A percentile compares a stretch with the other conserved stretches of the same genome.
These are phyloP conservation scores for Ormyrus rosae DNA, from an alignment of 2,888 invertebrate genomes.

Conservation along the genomic window DNA sequence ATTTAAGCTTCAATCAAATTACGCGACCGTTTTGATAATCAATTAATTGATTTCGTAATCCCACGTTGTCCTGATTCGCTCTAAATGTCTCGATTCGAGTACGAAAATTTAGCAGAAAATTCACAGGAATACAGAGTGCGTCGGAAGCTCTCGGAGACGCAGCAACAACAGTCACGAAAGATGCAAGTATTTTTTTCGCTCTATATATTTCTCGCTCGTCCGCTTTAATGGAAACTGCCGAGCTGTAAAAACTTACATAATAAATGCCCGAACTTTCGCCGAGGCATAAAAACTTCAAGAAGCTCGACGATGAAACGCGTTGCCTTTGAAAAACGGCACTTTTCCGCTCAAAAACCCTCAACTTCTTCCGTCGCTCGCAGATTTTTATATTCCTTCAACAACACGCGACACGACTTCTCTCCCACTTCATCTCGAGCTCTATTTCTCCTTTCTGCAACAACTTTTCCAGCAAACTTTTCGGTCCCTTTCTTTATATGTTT, in stretches of 20 bases:
- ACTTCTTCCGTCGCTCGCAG: constrained; percentile 43
- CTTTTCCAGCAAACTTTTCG: not conserved
- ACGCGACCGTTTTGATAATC: no score
- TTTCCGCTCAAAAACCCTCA: constrained; percentile 52
- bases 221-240: constrained; percentile 52
- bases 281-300: constrained; percentile 49
- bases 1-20: no score
- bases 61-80: no score
- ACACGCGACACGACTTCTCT: constrained; percentile 41
- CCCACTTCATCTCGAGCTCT: constrained; percentile 11
- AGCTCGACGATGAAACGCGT: constrained; percentile 11
- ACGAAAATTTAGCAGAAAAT: no score
- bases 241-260: constrained; percentile 56
- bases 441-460: constrained; percentile 17
- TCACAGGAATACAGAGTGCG: no score
- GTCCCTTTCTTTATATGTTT: no score
- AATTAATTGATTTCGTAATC: no score
- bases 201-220: constrained; percentile 36
- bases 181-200: not conserved
- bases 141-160: no score
- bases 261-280: constrained; percentile 54
- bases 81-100: no score
- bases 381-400: constrained; percentile 55
- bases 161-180: no score
- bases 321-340: constrained; percentile 55